A percentile compares a stretch with the other conserved stretches of the same genome.
phyloP scores from a whole-genome alignment of 1,140 invertebrate genomes.

The Drosophila gunungcola region DNA sequence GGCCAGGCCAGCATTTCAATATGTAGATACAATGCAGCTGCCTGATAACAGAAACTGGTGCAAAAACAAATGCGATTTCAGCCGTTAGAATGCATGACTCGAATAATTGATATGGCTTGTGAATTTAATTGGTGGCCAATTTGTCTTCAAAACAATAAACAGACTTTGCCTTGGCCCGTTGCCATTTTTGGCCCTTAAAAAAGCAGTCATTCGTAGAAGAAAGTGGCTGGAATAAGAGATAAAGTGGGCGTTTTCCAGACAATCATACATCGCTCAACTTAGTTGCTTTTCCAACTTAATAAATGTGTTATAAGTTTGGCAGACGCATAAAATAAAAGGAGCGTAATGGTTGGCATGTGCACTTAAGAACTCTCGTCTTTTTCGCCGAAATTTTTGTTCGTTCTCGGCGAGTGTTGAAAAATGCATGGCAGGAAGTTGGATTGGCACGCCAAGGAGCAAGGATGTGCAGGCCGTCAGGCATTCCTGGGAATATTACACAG shows the following conservation, averaged over 20 bases:
- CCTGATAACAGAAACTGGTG: constrained; percentile 19
- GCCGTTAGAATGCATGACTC: constrained; percentile 33
- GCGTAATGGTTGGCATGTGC: constrained; percentile 35
- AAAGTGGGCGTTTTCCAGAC: constrained; percentile 36
- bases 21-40: constrained; percentile 50
- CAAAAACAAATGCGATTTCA: constrained; percentile 13
- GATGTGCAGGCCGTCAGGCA: constrained; percentile 32
- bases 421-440: constrained; percentile 49
- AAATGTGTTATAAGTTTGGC: constrained; percentile 51
- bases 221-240: constrained; percentile 13
- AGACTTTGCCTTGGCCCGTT: constrained; percentile 17
- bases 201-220: background rate
- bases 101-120: constrained; percentile 27
- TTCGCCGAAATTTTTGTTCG: constrained; percentile 16
- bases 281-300: constrained; percentile 44
- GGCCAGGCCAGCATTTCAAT: constrained; percentile 16
- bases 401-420: constrained; percentile 44
- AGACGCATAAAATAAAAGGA: constrained; percentile 36
- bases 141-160: constrained; percentile 18
- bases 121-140: constrained; percentile 9
- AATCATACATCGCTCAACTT: constrained; percentile 35
- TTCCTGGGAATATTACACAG: constrained; percentile 35
- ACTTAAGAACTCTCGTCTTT: constrained; percentile 21
- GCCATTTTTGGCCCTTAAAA: constrained; percentile 5
- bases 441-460: constrained; percentile 30